Conservation (phyloP, 2,113 vertebrate species). For the Pachypanchax playfairii region DNA sequence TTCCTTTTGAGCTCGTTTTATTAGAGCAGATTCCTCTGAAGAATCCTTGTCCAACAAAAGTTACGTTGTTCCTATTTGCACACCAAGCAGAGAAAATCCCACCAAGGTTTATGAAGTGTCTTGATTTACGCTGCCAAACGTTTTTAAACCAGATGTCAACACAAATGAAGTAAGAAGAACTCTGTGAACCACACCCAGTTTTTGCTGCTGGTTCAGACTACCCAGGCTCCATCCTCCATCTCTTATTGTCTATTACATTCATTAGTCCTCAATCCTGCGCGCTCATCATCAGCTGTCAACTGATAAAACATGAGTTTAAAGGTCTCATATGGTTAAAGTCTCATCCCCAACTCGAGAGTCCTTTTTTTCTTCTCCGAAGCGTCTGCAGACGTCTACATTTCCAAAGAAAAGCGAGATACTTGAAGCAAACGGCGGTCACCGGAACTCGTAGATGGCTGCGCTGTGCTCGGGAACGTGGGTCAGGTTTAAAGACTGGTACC, state of each 20-base stretch:
- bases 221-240: constrained; percentile 32
- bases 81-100: constrained; percentile 34
- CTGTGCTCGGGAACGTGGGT: constrained; percentile 98
- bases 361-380: constrained; percentile 49
- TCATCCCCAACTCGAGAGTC: constrained; percentile 10
- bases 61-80: constrained; percentile 13
- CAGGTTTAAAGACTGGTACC: constrained; percentile 99
- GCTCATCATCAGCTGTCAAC: constrained; percentile 17
- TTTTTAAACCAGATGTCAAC: constrained; percentile 61
- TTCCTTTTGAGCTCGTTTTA: constrained; percentile 7
- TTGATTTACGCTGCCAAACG: constrained; percentile 42
- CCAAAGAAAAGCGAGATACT: constrained; percentile 43
- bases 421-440: constrained; percentile 83
- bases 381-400: constrained; percentile 54
- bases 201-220: constrained; percentile 48
- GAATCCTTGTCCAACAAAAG: constrained; percentile 47
- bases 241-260: constrained; percentile 49
- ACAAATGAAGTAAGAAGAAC: constrained; percentile 37
- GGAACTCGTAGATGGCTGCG: constrained; percentile 97
- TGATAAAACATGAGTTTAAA: constrained; percentile 24
- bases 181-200: constrained; percentile 46
- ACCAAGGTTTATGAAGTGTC: constrained; percentile 52
- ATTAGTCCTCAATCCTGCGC: constrained; percentile 38
- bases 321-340: constrained; percentile 20
- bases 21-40: constrained; percentile 31